Conservation (phyloP, 2,113 vertebrate species). For the Platanista minor region DNA sequence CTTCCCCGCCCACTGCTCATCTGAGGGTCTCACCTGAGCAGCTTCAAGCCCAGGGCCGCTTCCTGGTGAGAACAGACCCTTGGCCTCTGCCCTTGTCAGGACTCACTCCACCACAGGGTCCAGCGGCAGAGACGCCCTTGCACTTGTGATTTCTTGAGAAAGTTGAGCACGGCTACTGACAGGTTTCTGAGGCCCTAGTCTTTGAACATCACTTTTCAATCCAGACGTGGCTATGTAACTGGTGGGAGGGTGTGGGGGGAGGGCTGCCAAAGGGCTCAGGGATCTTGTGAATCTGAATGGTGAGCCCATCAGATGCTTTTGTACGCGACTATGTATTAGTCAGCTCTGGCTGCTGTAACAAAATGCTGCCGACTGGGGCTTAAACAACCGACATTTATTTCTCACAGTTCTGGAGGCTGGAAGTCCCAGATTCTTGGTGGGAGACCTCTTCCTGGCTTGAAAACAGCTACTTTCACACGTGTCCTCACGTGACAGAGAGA, state of each 20-base stretch:
- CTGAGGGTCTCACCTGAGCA: neutral
- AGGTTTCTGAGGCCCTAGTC: neutral
- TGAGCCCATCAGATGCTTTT: neutral
- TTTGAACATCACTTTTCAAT: accelerated
- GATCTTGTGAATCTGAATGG: neutral
- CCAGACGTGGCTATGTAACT: neutral
- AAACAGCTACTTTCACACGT: neutral
- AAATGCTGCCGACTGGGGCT: neutral
- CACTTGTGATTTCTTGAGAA: neutral
- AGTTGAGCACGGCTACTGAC: accelerated
- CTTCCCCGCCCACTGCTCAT: neutral
- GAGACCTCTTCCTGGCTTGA: too few species aligned
- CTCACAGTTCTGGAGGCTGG: neutral
- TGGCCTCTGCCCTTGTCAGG: neutral
- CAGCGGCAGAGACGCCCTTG: neutral
- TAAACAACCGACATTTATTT: neutral
- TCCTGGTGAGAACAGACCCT: neutral
- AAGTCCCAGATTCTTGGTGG: neutral
- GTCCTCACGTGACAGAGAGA: neutral
- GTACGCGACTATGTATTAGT: accelerated
- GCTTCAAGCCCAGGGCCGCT: neutral
- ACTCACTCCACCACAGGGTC: neutral
- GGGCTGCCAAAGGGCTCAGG: neutral
- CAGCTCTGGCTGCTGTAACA: neutral
- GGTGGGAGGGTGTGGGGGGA: too few species aligned